Evolutionary conservation across 2,113 vertebrate species (phyloP), one percentile per base, ranked within the genome.

Genomic region (Protobothrops mucrosquamatus): DNA sequence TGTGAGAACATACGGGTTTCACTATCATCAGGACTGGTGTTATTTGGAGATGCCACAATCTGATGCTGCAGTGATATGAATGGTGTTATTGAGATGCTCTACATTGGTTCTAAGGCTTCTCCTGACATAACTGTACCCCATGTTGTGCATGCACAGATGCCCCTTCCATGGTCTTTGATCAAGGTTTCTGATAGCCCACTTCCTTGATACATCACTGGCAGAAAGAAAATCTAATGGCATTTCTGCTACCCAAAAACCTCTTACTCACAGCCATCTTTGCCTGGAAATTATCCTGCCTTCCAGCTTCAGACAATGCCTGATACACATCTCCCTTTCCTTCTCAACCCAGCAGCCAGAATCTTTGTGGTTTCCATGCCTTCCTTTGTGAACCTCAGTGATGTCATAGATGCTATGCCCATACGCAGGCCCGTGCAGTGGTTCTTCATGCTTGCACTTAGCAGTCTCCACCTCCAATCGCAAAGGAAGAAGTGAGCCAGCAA

Each of bases 321-420:
- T 10, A 22, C 2, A 6, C 11, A 51, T 34, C n/a, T 29, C 23
- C 81, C 29, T 57, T 6, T 7, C 54, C 29, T 24, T 43, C 48
- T 3, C 22, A 2, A 9, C n/a, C 81, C 23, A 22, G 46, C n/a
- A 3, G n/a, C 48, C 57, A 92, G 57, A 34, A 61, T 12, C 1
- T 2, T 52, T n/a, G 2, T 26, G 1, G 56, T 52, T 61, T 64
- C 91, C 43, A 87, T 23, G 91, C 56, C 56, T 87, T 57, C 91
- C 91, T 87, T 91, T 91, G 81, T 90, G 89, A 90, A 26, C 22
- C 29, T n/a, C n/a, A 4, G n/a, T 81, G 89, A 91, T 91, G 89
- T 91, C 89, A 91, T 22, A 39, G 29, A 74, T 61, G 26, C 57
- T 46, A 43, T 1, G 8, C 88, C 23, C 34, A 3, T 39, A 3